A percentile compares a stretch with the other conserved stretches of the same genome.
Evolutionary conservation across 1,140 invertebrate genomes (phyloP).

Genomic region (Bombyx mandarina): DNA sequence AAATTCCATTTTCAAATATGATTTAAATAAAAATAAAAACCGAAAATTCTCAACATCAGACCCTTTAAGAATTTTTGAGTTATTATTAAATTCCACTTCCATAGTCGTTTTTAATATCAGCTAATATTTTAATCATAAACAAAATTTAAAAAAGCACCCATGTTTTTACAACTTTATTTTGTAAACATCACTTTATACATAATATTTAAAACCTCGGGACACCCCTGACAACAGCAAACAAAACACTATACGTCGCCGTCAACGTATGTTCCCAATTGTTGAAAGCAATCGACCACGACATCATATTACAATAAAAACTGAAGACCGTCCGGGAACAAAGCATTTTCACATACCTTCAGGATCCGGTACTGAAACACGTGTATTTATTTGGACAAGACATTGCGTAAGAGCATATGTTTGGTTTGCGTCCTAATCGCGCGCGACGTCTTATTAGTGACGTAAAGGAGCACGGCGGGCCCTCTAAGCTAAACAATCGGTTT

Average conservation of each 20-base stretch:
- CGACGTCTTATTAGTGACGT: slow-evolving; percentile 56
- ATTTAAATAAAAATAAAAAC: no score
- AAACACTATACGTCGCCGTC: no score
- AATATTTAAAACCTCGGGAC: no score
- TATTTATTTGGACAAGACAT: slow-evolving; percentile 61
- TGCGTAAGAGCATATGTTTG: slow-evolving; percentile 53
- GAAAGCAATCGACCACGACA: background rate
- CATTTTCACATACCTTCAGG: slow-evolving; percentile 52
- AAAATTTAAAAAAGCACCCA: no score
- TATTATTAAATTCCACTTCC: background rate
- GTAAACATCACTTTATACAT: background rate
- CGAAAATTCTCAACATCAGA: no score
- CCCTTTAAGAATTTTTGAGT: background rate
- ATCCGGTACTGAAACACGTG: slow-evolving; percentile 57
- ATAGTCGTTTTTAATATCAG: background rate
- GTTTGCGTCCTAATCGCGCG: slow-evolving; percentile 46
- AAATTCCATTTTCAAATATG: no score
- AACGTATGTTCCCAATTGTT: background rate
- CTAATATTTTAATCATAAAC: no score
- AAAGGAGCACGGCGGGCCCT: slow-evolving; percentile 37
- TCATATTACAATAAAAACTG: slow-evolving; percentile 4
- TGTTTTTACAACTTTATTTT: background rate
- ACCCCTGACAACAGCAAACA: no score
- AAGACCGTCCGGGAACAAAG: slow-evolving; percentile 2
- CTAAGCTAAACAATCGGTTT: slow-evolving; percentile 58